These are phyloP conservation scores for Chascanopsetta lugubris DNA, from an alignment of 2,113 vertebrate genomes.

Conservation along the genomic window DNA sequence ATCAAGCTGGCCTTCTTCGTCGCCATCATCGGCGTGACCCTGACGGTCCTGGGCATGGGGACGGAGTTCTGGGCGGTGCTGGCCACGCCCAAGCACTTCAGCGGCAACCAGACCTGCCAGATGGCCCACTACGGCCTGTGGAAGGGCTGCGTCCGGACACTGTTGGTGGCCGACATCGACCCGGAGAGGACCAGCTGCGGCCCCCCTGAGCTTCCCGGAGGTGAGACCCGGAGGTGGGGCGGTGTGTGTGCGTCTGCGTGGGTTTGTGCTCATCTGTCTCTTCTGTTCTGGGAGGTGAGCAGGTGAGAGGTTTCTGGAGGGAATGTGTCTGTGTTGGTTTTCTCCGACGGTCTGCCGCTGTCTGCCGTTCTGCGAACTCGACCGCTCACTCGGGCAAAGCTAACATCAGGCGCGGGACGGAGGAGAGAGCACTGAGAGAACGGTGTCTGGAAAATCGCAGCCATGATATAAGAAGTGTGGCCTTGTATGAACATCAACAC, in stretches of 20 bases:
- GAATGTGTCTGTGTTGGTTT: constrained; percentile 23
- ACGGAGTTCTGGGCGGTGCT: constrained; percentile 94
- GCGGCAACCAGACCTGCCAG: constrained; percentile 84
- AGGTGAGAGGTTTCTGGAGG: constrained; percentile 28
- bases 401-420: constrained; percentile 1
- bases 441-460: no score
- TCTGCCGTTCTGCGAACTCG: constrained; percentile 27
- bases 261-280: constrained; percentile 68
- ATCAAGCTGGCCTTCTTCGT: constrained; percentile 87
- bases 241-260: constrained; percentile 52
- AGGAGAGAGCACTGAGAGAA: constrained; percentile 15
- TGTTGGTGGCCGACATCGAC: constrained; percentile 86
- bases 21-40: constrained; percentile 81
- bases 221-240: constrained; percentile 84
- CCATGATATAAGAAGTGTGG: no score
- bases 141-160: constrained; percentile 87
- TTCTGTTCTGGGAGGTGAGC: constrained; percentile 17
- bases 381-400: constrained; percentile 9
- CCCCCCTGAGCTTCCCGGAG: constrained; percentile 87
- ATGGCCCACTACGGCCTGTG: constrained; percentile 88
- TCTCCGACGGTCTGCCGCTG: constrained; percentile 26
- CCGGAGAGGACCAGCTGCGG: constrained; percentile 84
- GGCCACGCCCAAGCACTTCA: constrained; percentile 81
- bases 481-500: no score
- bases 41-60: constrained; percentile 87